A percentile compares a stretch with the other conserved stretches of the same genome.
phyloP scores from a whole-genome alignment of 2,797 vertebrate species.

The Toxotes lorentzi region DNA sequence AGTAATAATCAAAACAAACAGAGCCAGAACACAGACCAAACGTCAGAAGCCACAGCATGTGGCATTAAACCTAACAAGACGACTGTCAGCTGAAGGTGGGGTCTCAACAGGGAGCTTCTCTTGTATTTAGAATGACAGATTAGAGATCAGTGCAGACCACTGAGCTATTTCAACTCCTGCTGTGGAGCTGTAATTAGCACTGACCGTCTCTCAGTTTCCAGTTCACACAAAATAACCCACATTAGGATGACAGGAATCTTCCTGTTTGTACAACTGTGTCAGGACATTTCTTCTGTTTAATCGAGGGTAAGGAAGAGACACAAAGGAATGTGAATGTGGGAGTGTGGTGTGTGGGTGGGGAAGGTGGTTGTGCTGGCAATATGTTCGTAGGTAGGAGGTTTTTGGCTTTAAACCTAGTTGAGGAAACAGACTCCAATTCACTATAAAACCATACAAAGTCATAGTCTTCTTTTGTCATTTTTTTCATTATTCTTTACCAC shows the following conservation, averaged over 20 bases:
- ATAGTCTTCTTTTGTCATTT: constrained; percentile 11
- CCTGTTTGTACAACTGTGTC: constrained; percentile 21
- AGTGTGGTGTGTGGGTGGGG: constrained; percentile 28
- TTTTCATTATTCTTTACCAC: too few relatives aligned
- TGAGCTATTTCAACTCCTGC: constrained; percentile 40
- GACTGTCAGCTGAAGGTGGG: neutral
- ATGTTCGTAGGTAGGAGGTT: constrained; percentile 35
- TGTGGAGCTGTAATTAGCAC: constrained; percentile 57
- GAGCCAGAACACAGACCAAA: neutral
- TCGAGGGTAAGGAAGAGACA: constrained; percentile 25
- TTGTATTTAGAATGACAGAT: constrained; percentile 57
- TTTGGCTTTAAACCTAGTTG: constrained; percentile 38
- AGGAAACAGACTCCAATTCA: constrained; percentile 36
- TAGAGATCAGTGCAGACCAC: constrained; percentile 53
- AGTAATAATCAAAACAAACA: too few relatives aligned
- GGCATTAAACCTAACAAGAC: neutral
- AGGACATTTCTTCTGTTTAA: constrained; percentile 22
- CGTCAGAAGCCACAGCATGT: neutral
- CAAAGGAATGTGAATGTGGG: constrained; percentile 33
- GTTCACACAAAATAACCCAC: constrained; percentile 35
- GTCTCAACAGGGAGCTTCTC: constrained; percentile 50
- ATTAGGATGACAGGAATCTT: constrained; percentile 35
- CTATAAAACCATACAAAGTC: constrained; percentile 35
- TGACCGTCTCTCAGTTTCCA: constrained; percentile 48
- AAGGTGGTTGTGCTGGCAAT: constrained; percentile 23